Evolutionary conservation across 2,888 invertebrate species (phyloP), one percentile per base, ranked within the genome.

Genomic region (Gari tellinella): DNA sequence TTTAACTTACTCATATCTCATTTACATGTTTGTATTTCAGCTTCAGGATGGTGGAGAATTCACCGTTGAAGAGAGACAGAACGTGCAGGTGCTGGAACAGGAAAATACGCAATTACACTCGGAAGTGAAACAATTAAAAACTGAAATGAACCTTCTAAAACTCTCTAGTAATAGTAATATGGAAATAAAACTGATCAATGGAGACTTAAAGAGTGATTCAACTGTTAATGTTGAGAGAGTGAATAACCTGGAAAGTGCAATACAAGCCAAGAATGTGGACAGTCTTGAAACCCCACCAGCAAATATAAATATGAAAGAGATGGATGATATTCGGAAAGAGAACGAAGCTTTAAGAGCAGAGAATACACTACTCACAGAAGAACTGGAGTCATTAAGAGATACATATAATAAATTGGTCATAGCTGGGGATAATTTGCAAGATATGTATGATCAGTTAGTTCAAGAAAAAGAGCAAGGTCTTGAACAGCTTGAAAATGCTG

Each of bases 361-460:
- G 37, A 76, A 76, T 52, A 46, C 68, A 15, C 52, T 72, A 19
- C 62, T 88, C 41, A 83, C 78, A 43, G 80, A 79, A 19, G 87
- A 88, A 64, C 57, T 88, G 26, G 82, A 83, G 45, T 83, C 83
- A 45, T 69, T 89, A 40, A 67, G 85, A 55, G 65, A 72, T 26
- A 87, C 85, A 8, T 88, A 85, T 51, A 79, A 73, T 45, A 82
- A 81, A 46, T 60, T 85, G 37, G 83, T 85, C 17, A 78, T 83
- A 56, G 89, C 89, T 31, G 89, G 89, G 0, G 89, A 89, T 75
- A 86, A 88, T 70, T 72, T 89, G 10, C 89, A 89, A 57, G 84
- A 84, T 62, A 80, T 81, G 77, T 85, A 82, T 56, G 85, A 85
- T 66, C 81, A 83, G 51, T 52, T 83, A 41, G 68, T 80, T 15